Percentiles rank a stretch among this genome's conserved stretches.
Conservation (phyloP, 2,797 vertebrate species). For the Xenops minutus region DNA sequence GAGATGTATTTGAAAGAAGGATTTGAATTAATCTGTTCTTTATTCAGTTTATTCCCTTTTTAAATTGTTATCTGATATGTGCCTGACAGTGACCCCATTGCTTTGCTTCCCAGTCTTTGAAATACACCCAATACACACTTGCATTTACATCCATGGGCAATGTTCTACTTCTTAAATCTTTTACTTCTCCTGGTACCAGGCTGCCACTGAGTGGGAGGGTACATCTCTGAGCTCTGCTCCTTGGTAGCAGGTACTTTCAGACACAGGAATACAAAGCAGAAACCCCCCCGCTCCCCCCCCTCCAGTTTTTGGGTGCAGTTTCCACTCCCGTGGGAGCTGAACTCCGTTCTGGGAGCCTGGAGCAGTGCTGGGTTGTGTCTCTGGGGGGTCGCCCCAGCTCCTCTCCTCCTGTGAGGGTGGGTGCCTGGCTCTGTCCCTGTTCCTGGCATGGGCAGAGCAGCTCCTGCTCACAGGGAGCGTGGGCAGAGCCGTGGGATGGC, state of each 20-base stretch:
- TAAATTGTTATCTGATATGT: background rate
- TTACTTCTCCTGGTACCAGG: background rate
- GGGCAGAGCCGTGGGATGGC: background rate
- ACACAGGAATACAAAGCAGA: background rate
- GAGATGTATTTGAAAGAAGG: background rate
- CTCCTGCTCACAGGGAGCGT: background rate
- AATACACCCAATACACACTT: background rate
- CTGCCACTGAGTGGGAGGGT: background rate
- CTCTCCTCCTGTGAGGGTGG: background rate
- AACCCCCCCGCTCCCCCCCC: too few species aligned
- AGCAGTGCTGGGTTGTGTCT: background rate
- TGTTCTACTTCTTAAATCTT: background rate
- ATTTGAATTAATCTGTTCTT: constrained; percentile 28
- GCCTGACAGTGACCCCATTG: background rate
- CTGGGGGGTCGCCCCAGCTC: fast-evolving
- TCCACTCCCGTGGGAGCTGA: background rate
- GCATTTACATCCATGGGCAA: background rate
- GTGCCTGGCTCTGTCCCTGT: background rate
- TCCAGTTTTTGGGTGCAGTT: background rate
- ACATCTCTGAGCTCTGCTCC: background rate
- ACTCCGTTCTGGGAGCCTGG: background rate
- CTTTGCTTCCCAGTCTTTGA: background rate
- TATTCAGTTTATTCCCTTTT: background rate
- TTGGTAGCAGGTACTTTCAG: background rate
- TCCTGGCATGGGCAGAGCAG: background rate